These are phyloP conservation scores for Ceratina japonica DNA, from an alignment of 1,140 invertebrate species.

Conservation along the genomic window DNA sequence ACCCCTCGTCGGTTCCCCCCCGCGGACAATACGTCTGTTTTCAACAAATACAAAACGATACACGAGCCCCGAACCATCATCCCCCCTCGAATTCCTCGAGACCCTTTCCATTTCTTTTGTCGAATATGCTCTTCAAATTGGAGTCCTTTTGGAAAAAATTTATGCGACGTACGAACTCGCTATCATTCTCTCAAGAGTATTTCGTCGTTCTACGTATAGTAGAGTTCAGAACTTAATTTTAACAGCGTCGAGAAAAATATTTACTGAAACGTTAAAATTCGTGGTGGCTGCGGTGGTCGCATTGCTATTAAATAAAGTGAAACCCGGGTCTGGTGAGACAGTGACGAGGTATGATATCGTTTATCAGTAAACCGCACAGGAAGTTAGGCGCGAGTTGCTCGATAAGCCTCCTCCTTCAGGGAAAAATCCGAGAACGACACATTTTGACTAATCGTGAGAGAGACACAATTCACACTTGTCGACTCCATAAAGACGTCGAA, in stretches of 20 bases:
- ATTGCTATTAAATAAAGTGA: too few species aligned
- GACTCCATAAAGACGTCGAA: neutral
- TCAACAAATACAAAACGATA: conserved; percentile 76
- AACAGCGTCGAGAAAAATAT: too few species aligned
- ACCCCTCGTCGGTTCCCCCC: conserved; percentile 50
- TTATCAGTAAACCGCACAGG: conserved; percentile 57
- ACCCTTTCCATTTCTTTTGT: neutral
- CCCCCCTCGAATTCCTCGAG: neutral
- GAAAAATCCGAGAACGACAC: neutral
- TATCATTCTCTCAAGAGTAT: too few species aligned
- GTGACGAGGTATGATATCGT: conserved; percentile 51
- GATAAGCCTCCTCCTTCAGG: conserved; percentile 41
- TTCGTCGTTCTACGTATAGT: too few species aligned
- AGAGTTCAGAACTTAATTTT: neutral
- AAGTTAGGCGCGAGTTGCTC: conserved; percentile 29
- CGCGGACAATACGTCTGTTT: conserved; percentile 73
- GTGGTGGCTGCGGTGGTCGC: too few species aligned
- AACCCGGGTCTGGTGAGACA: too few species aligned
- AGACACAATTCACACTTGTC: neutral
- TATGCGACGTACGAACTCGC: too few species aligned
- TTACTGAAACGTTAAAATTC: too few species aligned
- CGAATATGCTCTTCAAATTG: neutral
- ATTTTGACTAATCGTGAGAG: neutral
- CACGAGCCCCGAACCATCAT: conserved; percentile 35
- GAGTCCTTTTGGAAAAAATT: neutral